Percentiles rank a stretch among this genome's conserved stretches.
Conservation (phyloP, 2,113 vertebrate species). For the Corynorhinus townsendii region DNA sequence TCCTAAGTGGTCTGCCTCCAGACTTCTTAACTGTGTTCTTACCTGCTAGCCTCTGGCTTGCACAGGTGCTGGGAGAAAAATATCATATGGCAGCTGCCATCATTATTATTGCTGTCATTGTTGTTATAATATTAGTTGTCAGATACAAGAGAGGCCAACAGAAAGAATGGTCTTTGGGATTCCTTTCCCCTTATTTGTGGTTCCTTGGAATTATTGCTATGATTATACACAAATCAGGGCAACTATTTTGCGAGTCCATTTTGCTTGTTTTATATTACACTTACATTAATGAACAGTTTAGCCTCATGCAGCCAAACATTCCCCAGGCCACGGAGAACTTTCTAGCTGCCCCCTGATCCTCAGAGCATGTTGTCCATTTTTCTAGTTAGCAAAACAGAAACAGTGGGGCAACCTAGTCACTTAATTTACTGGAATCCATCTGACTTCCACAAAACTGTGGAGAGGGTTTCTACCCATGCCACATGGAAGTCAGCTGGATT, state of each 20-base stretch:
- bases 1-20: background rate
- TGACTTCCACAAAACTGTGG: background rate
- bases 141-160: background rate
- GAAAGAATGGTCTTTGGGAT: background rate
- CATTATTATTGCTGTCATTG: background rate
- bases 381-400: background rate
- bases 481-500: background rate
- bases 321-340: background rate
- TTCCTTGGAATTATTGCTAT: background rate
- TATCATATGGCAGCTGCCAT: background rate
- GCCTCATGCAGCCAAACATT: background rate
- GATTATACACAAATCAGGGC: background rate
- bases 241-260: slow-evolving; percentile 3
- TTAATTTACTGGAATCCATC: background rate
- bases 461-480: background rate
- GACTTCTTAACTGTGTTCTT: background rate
- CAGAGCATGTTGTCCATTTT: background rate
- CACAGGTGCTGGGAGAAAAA: background rate
- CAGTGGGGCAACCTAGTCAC: background rate
- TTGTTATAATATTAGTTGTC: background rate
- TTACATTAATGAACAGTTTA: background rate
- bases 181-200: background rate
- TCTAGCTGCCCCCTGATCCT: background rate
- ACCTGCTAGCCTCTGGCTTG: background rate
- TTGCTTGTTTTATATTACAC: background rate